A percentile compares a stretch with the other conserved stretches of the same genome.
phyloP scores from a whole-genome alignment of 2,113 vertebrate genomes.

The Hippocampus mohnikei region DNA sequence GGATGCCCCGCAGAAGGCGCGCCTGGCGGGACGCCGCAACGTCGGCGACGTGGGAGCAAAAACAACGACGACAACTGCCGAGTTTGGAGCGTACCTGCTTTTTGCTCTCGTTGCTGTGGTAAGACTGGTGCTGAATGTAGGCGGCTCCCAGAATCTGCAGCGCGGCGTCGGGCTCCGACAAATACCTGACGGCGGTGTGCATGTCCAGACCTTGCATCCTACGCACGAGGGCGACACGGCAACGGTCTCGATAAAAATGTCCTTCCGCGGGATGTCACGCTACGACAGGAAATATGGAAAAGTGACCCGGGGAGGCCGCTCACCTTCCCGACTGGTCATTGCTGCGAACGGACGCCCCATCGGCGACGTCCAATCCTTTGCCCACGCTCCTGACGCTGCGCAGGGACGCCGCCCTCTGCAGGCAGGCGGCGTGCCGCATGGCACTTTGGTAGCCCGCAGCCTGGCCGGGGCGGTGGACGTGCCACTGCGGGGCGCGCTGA shows the following conservation, averaged over 20 bases:
- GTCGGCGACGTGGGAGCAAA: no score
- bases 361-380: conserved; percentile 70
- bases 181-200: conserved; percentile 83
- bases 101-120: conserved; percentile 85
- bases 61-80: not conserved
- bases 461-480: conserved; percentile 48
- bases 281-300: not conserved
- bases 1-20: conserved; percentile 82
- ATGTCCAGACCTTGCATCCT: conserved; percentile 85
- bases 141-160: conserved; percentile 87
- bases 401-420: conserved; percentile 49
- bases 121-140: conserved; percentile 93
- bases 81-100: conserved; percentile 74
- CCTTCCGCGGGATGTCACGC: no score
- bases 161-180: conserved; percentile 80
- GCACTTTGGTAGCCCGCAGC: conserved; percentile 57
- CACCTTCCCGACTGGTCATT: conserved; percentile 74
- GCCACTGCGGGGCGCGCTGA: conserved; percentile 46
- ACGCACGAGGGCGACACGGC: not conserved
- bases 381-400: conserved; percentile 79
- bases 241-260: no score
- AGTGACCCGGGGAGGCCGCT: conserved; percentile 39
- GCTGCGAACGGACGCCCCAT: conserved; percentile 70
- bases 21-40: conserved; percentile 68
- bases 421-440: conserved; percentile 72